phyloP scores from a whole-genome alignment of 1,140 invertebrate genomes.

The Bradynema listronoti region DNA sequence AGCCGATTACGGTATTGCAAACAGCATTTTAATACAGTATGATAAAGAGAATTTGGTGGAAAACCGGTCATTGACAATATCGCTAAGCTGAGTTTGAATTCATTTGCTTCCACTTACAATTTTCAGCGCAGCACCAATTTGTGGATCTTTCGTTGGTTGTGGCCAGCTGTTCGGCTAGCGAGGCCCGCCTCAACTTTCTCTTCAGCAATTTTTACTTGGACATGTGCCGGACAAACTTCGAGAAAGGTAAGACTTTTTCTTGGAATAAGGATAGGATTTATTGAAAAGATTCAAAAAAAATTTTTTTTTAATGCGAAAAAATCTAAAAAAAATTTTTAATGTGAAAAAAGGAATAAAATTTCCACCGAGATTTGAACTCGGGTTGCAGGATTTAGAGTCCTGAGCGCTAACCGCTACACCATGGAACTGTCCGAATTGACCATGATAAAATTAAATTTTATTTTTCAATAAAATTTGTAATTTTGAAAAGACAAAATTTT shows the following conservation, averaged over 20 bases:
- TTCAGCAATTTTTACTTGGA: conserved; percentile 13
- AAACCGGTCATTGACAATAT: too few species aligned
- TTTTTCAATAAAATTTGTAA: too few species aligned
- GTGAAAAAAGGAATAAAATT: conserved; percentile 62
- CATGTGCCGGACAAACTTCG: not conserved
- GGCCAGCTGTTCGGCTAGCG: conserved; percentile 1
- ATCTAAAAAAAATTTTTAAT: too few species aligned
- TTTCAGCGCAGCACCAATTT: conserved; percentile 3
- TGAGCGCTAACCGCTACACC: conserved; percentile 53
- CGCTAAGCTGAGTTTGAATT: too few species aligned
- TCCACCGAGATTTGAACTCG: conserved; percentile 75
- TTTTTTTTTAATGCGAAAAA: not conserved
- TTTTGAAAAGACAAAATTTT: too few species aligned
- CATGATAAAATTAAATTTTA: too few species aligned
- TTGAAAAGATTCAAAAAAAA: not conserved
- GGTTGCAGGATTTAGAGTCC: conserved; percentile 54
- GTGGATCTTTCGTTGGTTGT: conserved; percentile 2
- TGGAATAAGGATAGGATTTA: not conserved
- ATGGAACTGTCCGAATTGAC: too few species aligned
- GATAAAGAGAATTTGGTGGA: not conserved
- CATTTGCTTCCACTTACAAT: too few species aligned
- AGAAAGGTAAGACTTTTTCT: conserved; percentile 2
- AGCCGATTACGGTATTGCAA: not conserved
- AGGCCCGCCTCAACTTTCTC: conserved; percentile 3
- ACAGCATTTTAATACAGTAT: not conserved